Conservation (phyloP, 1,140 invertebrate genomes). For the Aphis craccivora region DNA sequence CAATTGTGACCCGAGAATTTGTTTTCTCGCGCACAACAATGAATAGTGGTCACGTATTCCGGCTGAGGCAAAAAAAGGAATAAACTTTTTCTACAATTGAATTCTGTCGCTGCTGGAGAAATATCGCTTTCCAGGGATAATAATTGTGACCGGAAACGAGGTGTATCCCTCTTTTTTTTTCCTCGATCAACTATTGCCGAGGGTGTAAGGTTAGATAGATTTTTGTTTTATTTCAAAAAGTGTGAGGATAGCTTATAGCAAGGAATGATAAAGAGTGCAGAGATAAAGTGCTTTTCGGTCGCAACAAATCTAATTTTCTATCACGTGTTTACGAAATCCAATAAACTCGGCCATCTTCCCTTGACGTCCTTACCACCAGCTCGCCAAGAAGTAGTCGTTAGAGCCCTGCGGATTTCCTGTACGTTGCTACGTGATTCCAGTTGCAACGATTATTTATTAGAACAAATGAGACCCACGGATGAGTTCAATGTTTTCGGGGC, state of each 20-base stretch:
- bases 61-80: background rate
- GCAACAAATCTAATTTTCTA: slow-evolving; percentile 55
- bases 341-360: slow-evolving; percentile 28
- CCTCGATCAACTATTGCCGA: slow-evolving; percentile 19
- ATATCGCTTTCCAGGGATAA: slow-evolving; percentile 50
- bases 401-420: slow-evolving; percentile 5
- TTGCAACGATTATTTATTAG: slow-evolving; percentile 51
- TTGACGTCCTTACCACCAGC: background rate
- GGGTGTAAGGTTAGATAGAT: slow-evolving; percentile 49
- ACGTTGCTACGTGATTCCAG: slow-evolving; percentile 43
- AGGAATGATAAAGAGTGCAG: slow-evolving; percentile 51
- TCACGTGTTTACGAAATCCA: slow-evolving; percentile 58
- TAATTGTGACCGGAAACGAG: slow-evolving; percentile 55
- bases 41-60: slow-evolving; percentile 49
- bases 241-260: background rate
- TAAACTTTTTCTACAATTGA: slow-evolving; percentile 51
- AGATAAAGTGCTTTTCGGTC: slow-evolving; percentile 56
- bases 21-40: slow-evolving; percentile 43
- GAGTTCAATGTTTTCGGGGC: background rate
- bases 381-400: slow-evolving; percentile 38
- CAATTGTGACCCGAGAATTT: slow-evolving; percentile 50
- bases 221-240: slow-evolving; percentile 53
- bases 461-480: slow-evolving; percentile 25
- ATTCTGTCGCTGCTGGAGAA: slow-evolving; percentile 51
- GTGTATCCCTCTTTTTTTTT: slow-evolving; percentile 50